These are phyloP conservation scores for Blastobasis adustella DNA, from an alignment of 2,888 invertebrate species.

Conservation along the genomic window DNA sequence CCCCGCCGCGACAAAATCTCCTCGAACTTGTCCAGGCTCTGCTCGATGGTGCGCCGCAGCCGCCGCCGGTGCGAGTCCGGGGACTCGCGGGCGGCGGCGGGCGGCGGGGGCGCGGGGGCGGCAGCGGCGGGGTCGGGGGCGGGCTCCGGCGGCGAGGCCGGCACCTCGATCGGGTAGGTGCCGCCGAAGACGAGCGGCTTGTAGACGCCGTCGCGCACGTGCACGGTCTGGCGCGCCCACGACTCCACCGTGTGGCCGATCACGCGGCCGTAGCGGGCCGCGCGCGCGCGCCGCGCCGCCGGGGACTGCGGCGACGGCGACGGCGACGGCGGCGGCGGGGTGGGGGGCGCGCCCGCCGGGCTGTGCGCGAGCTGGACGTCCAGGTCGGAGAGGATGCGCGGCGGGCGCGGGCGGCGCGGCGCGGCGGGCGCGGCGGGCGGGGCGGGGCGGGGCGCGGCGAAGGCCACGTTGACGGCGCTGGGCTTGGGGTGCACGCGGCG, in stretches of 20 bases:
- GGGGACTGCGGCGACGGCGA: conserved; percentile 10
- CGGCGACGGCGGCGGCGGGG: conserved; percentile 11
- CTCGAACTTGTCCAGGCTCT: conserved; percentile 63
- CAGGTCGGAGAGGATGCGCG: conserved; percentile 27
- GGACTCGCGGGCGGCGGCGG: conserved; percentile 1
- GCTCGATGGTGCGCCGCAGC: conserved; percentile 56
- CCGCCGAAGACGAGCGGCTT: conserved; percentile 87
- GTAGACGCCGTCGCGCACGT: conserved; percentile 42
- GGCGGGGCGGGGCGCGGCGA: conserved; percentile 2
- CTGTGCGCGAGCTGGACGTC: conserved; percentile 37
- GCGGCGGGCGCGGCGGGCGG: conserved; percentile 10
- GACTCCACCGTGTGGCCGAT: conserved; percentile 78
- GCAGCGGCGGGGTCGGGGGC: conserved; percentile 4
- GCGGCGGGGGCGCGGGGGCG: conserved; percentile 6
- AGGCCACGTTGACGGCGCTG: background rate
- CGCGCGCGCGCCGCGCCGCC: conserved; percentile 9
- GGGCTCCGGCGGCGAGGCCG: conserved; percentile 44
- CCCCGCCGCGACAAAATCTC: conserved; percentile 40
- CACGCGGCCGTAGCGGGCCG: conserved; percentile 53
- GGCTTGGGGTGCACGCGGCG: conserved; percentile 1
- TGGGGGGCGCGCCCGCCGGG: conserved; percentile 2
- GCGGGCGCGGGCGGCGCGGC: conserved; percentile 13
- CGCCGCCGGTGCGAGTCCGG: conserved; percentile 26
- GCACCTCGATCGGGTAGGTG: conserved; percentile 90
- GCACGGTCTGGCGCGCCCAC: conserved; percentile 74